These are phyloP conservation scores for Pongo pygmaeus DNA, from an alignment of 2,113 vertebrate genomes.

Conservation along the genomic window DNA sequence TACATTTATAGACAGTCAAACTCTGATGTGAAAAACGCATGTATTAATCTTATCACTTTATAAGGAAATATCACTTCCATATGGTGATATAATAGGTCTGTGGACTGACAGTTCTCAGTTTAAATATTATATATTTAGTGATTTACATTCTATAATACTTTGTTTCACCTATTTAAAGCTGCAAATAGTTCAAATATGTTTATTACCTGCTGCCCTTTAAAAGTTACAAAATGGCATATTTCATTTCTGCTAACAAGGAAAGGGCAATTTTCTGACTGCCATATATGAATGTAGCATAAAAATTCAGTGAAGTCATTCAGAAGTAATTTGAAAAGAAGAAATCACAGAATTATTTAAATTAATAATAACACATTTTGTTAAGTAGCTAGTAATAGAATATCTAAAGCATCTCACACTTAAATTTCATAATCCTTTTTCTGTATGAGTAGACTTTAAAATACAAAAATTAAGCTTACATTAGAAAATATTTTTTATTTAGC, in stretches of 20 bases:
- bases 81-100: background rate
- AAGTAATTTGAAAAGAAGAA: background rate
- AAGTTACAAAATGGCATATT: background rate
- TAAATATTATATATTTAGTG: background rate
- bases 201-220: background rate
- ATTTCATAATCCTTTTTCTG: background rate
- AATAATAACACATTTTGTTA: background rate
- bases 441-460: background rate
- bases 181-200: background rate
- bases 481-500: background rate
- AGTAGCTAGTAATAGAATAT: background rate
- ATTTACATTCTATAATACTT: background rate
- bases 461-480: background rate
- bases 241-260: background rate
- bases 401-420: background rate
- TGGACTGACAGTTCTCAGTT: background rate
- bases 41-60: background rate
- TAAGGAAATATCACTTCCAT: slow-evolving; percentile 15
- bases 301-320: background rate
- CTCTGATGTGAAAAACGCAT: background rate
- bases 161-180: background rate
- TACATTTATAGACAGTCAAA: background rate
- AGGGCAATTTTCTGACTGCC: background rate
- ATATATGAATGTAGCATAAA: background rate
- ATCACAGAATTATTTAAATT: background rate